A percentile compares a stretch with the other conserved stretches of the same genome.
Conservation (phyloP, 1,140 invertebrate genomes). For the Aphelenchoides fujianensis region DNA sequence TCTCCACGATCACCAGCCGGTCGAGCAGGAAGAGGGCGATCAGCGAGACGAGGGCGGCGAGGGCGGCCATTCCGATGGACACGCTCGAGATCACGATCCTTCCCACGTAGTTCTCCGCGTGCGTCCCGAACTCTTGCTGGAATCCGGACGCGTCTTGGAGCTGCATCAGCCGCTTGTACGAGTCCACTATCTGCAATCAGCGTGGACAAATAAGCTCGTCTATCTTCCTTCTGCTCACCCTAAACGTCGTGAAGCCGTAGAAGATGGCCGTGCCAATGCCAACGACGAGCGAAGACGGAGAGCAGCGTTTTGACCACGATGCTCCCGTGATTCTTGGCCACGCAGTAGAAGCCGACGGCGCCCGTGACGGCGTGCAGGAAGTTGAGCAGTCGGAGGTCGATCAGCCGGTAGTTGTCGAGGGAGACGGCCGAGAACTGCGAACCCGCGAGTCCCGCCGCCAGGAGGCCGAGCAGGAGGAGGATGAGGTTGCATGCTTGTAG, state of each 20-base stretch:
- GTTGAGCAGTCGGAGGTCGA: slow-evolving; percentile 51
- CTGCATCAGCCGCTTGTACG: slow-evolving; percentile 42
- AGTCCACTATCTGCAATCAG: slow-evolving; percentile 53
- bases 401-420: slow-evolving; percentile 59
- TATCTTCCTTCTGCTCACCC: slow-evolving; percentile 29
- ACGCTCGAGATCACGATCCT: slow-evolving; percentile 53
- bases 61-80: slow-evolving; percentile 46
- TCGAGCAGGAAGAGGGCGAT: slow-evolving; percentile 49
- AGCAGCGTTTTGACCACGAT: slow-evolving; percentile 58
- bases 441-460: slow-evolving; percentile 53
- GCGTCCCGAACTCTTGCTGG: slow-evolving; percentile 42
- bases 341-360: slow-evolving; percentile 52
- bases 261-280: slow-evolving; percentile 52
- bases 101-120: slow-evolving; percentile 45
- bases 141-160: slow-evolving; percentile 44
- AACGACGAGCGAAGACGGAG: slow-evolving; percentile 44
- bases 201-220: too few relatives aligned
- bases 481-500: slow-evolving; percentile 55
- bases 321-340: slow-evolving; percentile 52
- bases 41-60: slow-evolving; percentile 46
- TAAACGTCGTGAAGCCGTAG: slow-evolving; percentile 60
- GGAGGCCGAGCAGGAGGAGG: slow-evolving; percentile 51
- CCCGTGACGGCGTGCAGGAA: slow-evolving; percentile 49
- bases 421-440: slow-evolving; percentile 53
- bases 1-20: slow-evolving; percentile 44